Conservation (phyloP, 2,113 vertebrate species). For the Eidolon helvum region DNA sequence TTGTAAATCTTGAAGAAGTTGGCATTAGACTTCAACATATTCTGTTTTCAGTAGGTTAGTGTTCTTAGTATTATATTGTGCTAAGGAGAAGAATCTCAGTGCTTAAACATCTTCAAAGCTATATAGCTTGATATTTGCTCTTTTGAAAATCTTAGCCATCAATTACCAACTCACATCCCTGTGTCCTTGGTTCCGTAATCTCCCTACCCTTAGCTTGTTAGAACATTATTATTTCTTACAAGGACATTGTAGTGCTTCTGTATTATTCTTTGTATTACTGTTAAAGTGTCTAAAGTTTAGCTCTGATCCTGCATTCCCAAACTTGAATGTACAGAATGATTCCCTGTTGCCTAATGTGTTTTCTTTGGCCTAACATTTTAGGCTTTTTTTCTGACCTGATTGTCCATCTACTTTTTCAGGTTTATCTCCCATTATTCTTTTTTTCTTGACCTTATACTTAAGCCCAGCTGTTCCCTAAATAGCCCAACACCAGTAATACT, state of each 20-base stretch:
- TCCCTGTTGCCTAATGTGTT: not conserved
- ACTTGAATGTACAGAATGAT: not conserved
- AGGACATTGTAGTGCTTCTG: not conserved
- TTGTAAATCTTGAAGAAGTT: constrained; percentile 45
- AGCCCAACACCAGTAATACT: not conserved
- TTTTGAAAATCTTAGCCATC: not conserved
- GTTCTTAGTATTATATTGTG: constrained; percentile 4
- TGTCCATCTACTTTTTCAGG: not conserved
- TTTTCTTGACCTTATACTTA: not conserved
- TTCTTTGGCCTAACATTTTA: constrained; percentile 1
- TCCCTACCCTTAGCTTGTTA: not conserved
- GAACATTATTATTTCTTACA: not conserved
- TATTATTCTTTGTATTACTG: not conserved
- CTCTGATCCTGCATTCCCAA: not conserved
- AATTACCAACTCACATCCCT: not conserved
- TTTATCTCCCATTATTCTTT: constrained; percentile 10
- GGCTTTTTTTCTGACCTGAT: not conserved
- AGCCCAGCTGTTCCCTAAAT: not conserved
- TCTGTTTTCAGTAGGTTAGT: constrained; percentile 34
- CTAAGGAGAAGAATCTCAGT: constrained; percentile 17
- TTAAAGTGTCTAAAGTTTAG: not conserved
- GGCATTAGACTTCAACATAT: constrained; percentile 21
- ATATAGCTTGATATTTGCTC: not conserved
- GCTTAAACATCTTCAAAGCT: not conserved
- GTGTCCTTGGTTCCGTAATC: not conserved